Evolutionary conservation across 1,140 invertebrate genomes (phyloP).

Genomic region (Tribolium castaneum): DNA sequence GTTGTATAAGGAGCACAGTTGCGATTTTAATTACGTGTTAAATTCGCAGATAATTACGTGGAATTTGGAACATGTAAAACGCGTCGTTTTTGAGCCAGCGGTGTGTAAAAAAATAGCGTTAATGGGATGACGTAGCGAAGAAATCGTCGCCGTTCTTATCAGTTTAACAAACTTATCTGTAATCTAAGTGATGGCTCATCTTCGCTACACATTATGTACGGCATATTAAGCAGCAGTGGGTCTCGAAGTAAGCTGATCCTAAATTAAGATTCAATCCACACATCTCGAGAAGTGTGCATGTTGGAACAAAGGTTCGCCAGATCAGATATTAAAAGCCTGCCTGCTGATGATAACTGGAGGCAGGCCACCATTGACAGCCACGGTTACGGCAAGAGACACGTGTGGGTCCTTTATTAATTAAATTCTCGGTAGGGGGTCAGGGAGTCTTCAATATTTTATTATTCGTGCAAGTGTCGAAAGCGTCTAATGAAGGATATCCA

Average conservation of each 20-base stretch:
- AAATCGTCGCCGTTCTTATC: slow-evolving; percentile 26
- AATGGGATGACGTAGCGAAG: not conserved
- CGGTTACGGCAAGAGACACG: slow-evolving; percentile 17
- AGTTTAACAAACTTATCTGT: slow-evolving; percentile 21
- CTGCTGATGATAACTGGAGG: slow-evolving; percentile 36
- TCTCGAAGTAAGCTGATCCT: slow-evolving; percentile 28
- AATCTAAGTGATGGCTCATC: slow-evolving; percentile 31
- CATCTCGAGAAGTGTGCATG: slow-evolving; percentile 43
- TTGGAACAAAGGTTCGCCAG: slow-evolving; percentile 38
- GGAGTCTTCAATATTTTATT: slow-evolving; percentile 29
- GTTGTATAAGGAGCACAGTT: not conserved
- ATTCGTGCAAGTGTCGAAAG: slow-evolving; percentile 29
- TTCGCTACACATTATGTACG: slow-evolving; percentile 38
- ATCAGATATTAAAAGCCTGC: slow-evolving; percentile 44
- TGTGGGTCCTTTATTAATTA: slow-evolving; percentile 35
- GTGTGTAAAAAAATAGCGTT: not conserved
- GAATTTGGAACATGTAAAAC: not conserved
- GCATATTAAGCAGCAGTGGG: slow-evolving; percentile 31
- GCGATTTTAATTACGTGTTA: not conserved
- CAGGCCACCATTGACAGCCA: slow-evolving; percentile 15
- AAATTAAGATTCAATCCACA: slow-evolving; percentile 46
- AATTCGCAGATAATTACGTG: not conserved
- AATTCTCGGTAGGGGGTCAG: slow-evolving; percentile 20
- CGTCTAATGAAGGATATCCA: slow-evolving; percentile 20
- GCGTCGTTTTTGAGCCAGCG: not conserved